Evolutionary conservation across 2,797 vertebrate genomes (phyloP), one percentile per base, ranked within the genome.

Genomic region (Emydoidea blandingii): DNA sequence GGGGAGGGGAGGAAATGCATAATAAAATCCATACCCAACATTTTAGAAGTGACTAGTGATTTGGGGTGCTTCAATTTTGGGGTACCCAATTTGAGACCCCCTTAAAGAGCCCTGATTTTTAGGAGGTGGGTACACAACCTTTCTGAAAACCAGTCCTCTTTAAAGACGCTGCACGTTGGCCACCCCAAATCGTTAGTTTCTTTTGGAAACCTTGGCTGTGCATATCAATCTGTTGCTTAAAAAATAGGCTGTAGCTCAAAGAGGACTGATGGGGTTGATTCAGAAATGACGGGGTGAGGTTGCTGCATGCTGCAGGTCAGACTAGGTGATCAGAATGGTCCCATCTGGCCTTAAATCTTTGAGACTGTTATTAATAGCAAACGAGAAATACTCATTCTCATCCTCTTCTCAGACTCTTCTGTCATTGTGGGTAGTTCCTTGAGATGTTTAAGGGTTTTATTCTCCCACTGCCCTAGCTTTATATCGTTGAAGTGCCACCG

Each of bases 381-480:
- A 91, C 53, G 47, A 91, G 49, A n/a, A 90, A 41, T 91, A 93
- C 72, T 86, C 92, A 19, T 88, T 79, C 83, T 82, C 81, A 95
- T 97, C 92, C 68, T 85, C 91, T 96, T 96, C 94, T 95, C 96
- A 94, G 92, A 83, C 85, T 41, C 89, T 54, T 49, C 83, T 89
- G 56, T 89, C 91, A 96, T 95, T 62, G 12, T 93, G 88, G 94
- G 94, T 95, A 92, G 95, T 62, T 97, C 92, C 47, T 91, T 95
- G 94, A 94, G 83, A 95, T 96, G 95, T 95, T 92, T 90, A 95
- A 93, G 93, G 37, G 68, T 11, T 72, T 41, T 72, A 6, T 41
- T 72, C 8, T 72, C 37, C 19, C 19, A 41, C 37, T 41, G n/a
- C 18, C 68, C 37, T 41, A 8, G 50, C 68, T 95, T 88, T 3